These are phyloP conservation scores for Stichodactyla helianthus DNA, from an alignment of 64 coral and sea anemone species.

Conservation along the genomic window DNA sequence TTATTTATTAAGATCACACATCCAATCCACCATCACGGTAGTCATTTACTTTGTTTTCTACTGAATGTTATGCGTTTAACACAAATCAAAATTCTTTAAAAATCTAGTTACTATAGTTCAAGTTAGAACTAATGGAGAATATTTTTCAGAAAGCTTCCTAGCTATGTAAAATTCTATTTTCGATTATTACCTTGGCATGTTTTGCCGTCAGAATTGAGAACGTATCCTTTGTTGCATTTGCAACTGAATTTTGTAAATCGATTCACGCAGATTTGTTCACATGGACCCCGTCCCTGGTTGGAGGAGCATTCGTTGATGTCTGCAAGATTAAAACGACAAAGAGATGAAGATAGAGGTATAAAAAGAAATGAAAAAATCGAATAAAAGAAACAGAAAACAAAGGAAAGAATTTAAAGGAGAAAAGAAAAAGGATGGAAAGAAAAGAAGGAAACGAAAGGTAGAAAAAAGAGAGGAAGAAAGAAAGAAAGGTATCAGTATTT, in stretches of 20 bases:
- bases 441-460: not conserved
- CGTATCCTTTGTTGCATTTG: conserved; percentile 33
- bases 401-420: too few species aligned
- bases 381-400: not conserved
- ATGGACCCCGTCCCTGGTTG: conserved; percentile 46
- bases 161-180: not conserved
- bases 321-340: not conserved
- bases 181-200: conserved; percentile 59
- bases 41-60: too few species aligned
- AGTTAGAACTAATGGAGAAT: too few species aligned
- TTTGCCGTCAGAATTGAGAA: conserved; percentile 40
- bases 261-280: conserved; percentile 60
- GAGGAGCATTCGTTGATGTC: conserved; percentile 54
- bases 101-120: too few species aligned
- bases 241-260: conserved; percentile 37
- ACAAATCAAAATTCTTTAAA: too few species aligned
- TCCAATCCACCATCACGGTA: too few species aligned
- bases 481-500: not conserved
- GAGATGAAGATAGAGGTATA: not conserved
- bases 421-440: not conserved
- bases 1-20: too few species aligned
- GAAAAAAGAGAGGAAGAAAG: too few species aligned
- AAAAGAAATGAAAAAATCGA: too few species aligned
- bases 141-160: too few species aligned
- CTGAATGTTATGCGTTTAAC: too few species aligned